Evolutionary conservation across 2,113 vertebrate species (phyloP), one percentile per base, ranked within the genome.

Genomic region (Phodopus roborovskii): DNA sequence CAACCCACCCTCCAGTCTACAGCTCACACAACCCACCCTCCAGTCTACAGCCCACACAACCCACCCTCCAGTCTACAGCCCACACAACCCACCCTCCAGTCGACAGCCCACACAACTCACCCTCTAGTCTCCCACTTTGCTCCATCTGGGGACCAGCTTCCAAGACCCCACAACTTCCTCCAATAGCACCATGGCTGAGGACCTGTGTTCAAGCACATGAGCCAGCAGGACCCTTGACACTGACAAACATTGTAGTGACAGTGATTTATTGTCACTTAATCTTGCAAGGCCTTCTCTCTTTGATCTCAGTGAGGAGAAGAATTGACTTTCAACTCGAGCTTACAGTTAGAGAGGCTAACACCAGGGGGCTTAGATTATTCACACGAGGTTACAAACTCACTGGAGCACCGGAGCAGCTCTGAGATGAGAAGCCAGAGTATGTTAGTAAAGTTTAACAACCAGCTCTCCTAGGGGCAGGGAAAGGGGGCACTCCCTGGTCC

Each of bases 211-310:
- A 70, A 86, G 16, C 30, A 33, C 15, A 30, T 6, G 7, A 33
- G 10, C 24, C 7, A 11, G 20, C n/a, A 19, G 45, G 30, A 45
- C 20, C 15, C 30, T 8, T 86, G 30, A 22, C 28, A 12, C 24
- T 53, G 9, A 74, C 81, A 39, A 24, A 11, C 36, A 7, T 26
- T 1, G 8, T 7, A 26, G 78, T 19, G 5, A 33, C 13, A 28
- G 26, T 6, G 1, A 12, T 53, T 10, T 53, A 0, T 2, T 24
- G 22, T 1, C 56, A 48, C 30, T 10, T 6, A 0, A n/a, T 1
- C 0, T 15, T 36, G 4, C 0, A 0, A 16, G 1, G 39, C 86
- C 87, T n/a, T 62, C 75, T 56, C 1, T 17, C 2, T 53, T 56
- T 50, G 17, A 48, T 64, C 75, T 28, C 22, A 17, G 4, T 73